Base-by-base conservation (phyloP, 2,797 vertebrate genomes). In the Hydrolagus colliei region DNA sequence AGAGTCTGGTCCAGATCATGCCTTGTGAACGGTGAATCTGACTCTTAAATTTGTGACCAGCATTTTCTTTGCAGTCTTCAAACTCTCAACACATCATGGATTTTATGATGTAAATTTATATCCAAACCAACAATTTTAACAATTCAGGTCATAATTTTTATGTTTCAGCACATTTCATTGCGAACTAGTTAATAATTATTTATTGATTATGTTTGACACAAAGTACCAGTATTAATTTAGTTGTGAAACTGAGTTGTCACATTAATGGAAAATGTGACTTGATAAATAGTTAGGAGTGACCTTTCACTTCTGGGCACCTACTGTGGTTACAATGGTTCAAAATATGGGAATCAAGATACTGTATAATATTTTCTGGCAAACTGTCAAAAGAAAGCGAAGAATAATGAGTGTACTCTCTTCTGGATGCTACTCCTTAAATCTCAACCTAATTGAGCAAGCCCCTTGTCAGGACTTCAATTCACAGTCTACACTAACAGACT, bases 1-100 rank as follows among this genome's bases (percentile, higher is more conserved):
- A 22, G 13, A 67, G 65, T 71, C 32, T 71, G n/a, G 65, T 68
- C 79, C 79, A 84, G 14, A 63, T 84, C 79, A 71, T 84, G 32
- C 27, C 41, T 16, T 82, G 62, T n/a, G 35, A 41, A 35, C 79
- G 20, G 52, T 71, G 65, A 67, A 71, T 84, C 79, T 7, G 32
- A 71, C 79, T 27, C n/a, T 35, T 63, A 10, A 16, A 84, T 52
- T 84, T 63, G 20, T 32, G 62, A 82, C 27, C 22, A 62, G 67
- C 65, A 2, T 35, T 3, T 52, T 52, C 6, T 52, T 32, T 71
- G 27, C 35, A 32, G 22, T 52, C 16, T 67, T 16, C 32, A 80
- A 80, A 65, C 35, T 32, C 32, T 35, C 78, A 84, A n/a, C 71
- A 71, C 41, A 68, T 71, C 65, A 52, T 18, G 41, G 65, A 84